These are phyloP conservation scores for Lepus americanus DNA, from an alignment of 2,113 vertebrate species.

Conservation along the genomic window DNA sequence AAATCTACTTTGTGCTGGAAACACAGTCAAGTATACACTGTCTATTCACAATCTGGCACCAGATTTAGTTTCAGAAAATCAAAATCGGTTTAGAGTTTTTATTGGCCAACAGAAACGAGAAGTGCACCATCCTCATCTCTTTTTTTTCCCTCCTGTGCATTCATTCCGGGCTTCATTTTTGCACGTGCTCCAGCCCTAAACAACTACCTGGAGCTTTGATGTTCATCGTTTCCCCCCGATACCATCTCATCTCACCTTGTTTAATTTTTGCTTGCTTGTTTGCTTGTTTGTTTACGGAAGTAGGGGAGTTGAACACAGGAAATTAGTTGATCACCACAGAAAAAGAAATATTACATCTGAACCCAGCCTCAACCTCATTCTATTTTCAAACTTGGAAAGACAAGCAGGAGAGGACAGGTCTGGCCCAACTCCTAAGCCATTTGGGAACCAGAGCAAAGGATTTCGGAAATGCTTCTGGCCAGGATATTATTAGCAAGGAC, in stretches of 20 bases:
- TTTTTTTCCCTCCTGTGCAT: not conserved
- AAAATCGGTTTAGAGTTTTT: constrained; percentile 53
- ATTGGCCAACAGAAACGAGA: not conserved
- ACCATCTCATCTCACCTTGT: not conserved
- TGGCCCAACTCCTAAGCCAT: constrained; percentile 36
- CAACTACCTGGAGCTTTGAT: not conserved
- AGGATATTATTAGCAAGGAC: constrained; percentile 38
- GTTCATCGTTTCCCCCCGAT: not conserved
- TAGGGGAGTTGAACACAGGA: not conserved
- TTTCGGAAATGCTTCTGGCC: constrained; percentile 47
- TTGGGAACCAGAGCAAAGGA: constrained; percentile 49
- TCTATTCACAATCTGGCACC: not conserved
- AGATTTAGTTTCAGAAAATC: constrained; percentile 71
- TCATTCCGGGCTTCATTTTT: not conserved
- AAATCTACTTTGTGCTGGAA: constrained; percentile 68
- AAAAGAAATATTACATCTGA: constrained; percentile 3
- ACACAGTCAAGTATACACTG: constrained; percentile 8
- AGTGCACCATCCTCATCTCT: not conserved
- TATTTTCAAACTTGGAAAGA: constrained; percentile 51
- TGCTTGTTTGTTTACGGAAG: not conserved
- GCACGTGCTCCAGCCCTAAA: not conserved
- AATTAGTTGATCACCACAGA: not conserved
- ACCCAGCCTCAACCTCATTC: not conserved
- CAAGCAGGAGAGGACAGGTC: not conserved
- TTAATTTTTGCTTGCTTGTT: not conserved